Base-by-base conservation (phyloP, 2,113 vertebrate genomes). In the Sinocyclocheilus maitianheensis region DNA sequence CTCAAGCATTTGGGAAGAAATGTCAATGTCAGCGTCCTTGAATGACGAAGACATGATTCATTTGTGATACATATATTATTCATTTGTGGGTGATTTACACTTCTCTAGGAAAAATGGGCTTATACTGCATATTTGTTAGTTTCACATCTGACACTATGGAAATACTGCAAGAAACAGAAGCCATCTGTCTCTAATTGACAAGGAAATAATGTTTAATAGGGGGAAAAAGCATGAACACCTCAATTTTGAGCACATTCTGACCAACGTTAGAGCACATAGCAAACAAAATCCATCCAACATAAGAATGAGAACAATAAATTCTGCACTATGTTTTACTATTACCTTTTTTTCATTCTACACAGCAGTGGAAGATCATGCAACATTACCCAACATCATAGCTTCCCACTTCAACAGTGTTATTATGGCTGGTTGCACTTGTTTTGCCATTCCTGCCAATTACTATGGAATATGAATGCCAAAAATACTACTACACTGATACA, bases 371-470 rank as follows among this genome's bases (percentile, higher is more conserved):
- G 24, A 72, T 83, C 51, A 78, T 11, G 76, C 51, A 34, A 34
- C 51, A 77, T 77, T 77, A 77, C 48, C 24, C 76, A 77, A 34
- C 51, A 58, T 77, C 51, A 37, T 55, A 18, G 51, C 51, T 77
- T 77, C 76, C 24, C 14, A 77, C 51, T 48, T 55, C 76, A 34
- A 40, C 16, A 20, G 48, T 77, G 51, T 77, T 77, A 22, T 51
- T 55, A 58, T 34, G 76, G 4, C 26, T 30, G 63, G 12, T 67
- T 67, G 63, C 63, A 26, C 63, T 65, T 65, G 63, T 65, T 65
- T 65, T 65, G 11, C 24, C 4, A 14, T 67, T 30, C 26, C 26
- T 67, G 26, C 13, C 13, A 16, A 34, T 69, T 69, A 34, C 14
- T 37, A 69, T 34, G 7, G 2, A 26, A 60, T 20, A 60, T 18